phyloP scores from a whole-genome alignment of 2,888 invertebrate genomes.

The Sicus ferrugineus region DNA sequence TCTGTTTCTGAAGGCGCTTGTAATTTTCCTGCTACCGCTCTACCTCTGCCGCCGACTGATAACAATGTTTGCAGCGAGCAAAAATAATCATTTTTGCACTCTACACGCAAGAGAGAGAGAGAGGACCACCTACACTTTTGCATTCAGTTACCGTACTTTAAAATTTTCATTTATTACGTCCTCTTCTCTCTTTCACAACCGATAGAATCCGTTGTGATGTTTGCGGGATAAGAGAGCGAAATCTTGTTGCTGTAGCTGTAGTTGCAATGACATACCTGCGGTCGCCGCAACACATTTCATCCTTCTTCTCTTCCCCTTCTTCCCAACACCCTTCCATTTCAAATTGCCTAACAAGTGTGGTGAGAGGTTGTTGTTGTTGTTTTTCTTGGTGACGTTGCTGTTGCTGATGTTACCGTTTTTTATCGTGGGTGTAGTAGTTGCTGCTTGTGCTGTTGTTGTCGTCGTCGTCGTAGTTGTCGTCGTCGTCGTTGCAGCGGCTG shows the following conservation, averaged over 20 bases:
- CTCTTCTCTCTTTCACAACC: too few species aligned
- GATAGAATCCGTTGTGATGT: not conserved
- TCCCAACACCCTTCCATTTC: not conserved
- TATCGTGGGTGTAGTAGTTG: not conserved
- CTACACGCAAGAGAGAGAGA: too few species aligned
- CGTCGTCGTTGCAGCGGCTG: not conserved
- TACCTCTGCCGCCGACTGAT: too few species aligned
- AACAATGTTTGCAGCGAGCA: not conserved
- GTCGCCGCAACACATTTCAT: not conserved
- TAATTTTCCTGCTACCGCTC: not conserved
- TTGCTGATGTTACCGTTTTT: not conserved
- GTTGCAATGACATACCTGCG: not conserved
- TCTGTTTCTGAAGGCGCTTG: not conserved
- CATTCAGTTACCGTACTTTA: too few species aligned
- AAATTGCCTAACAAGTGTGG: constrained; percentile 11
- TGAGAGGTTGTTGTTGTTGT: not conserved
- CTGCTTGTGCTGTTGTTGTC: not conserved
- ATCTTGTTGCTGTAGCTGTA: not conserved
- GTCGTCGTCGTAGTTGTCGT: not conserved
- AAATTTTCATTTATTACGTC: too few species aligned
- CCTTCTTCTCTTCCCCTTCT: too few species aligned
- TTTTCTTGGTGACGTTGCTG: not conserved
- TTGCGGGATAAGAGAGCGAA: not conserved
- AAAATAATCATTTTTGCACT: not conserved
- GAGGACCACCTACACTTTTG: too few species aligned